A percentile compares a stretch with the other conserved stretches of the same genome.
Evolutionary conservation across 2,797 vertebrate genomes (phyloP).

Genomic region (Ptychadena robeensis): DNA sequence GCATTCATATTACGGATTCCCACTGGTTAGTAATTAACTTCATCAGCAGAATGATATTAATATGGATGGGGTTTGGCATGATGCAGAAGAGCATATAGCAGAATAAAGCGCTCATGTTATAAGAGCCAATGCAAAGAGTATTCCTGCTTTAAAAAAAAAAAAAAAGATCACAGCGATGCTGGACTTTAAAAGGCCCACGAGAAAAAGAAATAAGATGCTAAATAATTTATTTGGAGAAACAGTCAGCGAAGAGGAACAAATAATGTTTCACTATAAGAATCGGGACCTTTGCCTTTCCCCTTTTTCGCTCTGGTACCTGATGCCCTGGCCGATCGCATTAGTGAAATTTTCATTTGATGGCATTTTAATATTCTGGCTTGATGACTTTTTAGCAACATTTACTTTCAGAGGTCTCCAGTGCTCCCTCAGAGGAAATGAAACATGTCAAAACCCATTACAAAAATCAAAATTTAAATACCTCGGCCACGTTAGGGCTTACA

Average conservation of each 20-base stretch:
- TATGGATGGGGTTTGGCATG: conserved; percentile 42
- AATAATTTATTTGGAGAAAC: conserved; percentile 90
- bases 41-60: conserved; percentile 59
- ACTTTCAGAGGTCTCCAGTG: conserved; percentile 98
- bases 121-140: conserved; percentile 40
- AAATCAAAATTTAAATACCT: conserved; percentile 99
- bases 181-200: conserved; percentile 89
- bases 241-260: conserved; percentile 99
- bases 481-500: conserved; percentile 93
- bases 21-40: conserved; percentile 60
- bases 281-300: conserved; percentile 82
- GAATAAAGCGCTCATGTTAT: conserved; percentile 36
- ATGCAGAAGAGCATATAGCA: conserved; percentile 27
- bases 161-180: conserved; percentile 64
- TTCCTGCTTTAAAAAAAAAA: conserved; percentile 7
- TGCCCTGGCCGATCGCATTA: conserved; percentile 96
- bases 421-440: conserved; percentile 99
- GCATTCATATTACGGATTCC: conserved; percentile 50
- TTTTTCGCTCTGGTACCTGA: conserved; percentile 90
- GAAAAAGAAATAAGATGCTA: conserved; percentile 85
- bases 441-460: conserved; percentile 99
- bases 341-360: conserved; percentile 99
- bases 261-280: conserved; percentile 98
- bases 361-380: conserved; percentile 99
- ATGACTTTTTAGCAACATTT: conserved; percentile 99